Evolutionary conservation across 30 jellyfish, hydroid and myxozoan genomes (phyloP).

Genomic region (Cassiopea andromeda): DNA sequence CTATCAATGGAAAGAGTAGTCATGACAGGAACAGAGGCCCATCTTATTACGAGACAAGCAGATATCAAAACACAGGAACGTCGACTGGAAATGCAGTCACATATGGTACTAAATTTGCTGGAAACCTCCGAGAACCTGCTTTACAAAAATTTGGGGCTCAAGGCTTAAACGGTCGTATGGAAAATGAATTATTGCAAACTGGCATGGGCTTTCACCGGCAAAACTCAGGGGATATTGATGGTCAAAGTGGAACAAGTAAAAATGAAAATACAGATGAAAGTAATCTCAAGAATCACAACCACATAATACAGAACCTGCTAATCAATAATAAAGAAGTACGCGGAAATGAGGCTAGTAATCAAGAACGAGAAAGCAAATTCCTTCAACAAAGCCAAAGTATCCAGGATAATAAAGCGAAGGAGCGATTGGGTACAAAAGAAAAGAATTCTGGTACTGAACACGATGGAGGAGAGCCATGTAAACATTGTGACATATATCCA

Average conservation of each 20-base stretch:
- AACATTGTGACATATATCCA: constrained; percentile 63
- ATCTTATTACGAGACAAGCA: not conserved
- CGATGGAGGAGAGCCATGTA: constrained; percentile 42
- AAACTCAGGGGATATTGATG: not conserved
- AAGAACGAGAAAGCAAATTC: not conserved
- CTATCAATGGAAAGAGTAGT: not conserved
- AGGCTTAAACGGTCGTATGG: not conserved
- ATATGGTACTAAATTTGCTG: not conserved
- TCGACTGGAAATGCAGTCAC: not conserved
- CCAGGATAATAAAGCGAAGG: not conserved
- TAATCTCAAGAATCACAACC: not conserved
- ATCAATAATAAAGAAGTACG: not conserved
- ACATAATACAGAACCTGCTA: not conserved
- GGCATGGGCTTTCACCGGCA: not conserved
- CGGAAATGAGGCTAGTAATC: not conserved
- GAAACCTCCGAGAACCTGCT: not conserved
- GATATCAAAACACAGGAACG: not conserved
- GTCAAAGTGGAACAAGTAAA: not conserved
- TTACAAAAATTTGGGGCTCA: not conserved
- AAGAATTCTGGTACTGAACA: not conserved
- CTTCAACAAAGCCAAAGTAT: not conserved
- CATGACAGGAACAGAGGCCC: not conserved
- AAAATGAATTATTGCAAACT: not conserved
- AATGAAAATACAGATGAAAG: not conserved
- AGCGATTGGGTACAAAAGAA: not conserved